Percentiles rank a stretch among this genome's conserved stretches.
Conservation (phyloP, 2,888 invertebrate species). For the Azorinus chamasolen region DNA sequence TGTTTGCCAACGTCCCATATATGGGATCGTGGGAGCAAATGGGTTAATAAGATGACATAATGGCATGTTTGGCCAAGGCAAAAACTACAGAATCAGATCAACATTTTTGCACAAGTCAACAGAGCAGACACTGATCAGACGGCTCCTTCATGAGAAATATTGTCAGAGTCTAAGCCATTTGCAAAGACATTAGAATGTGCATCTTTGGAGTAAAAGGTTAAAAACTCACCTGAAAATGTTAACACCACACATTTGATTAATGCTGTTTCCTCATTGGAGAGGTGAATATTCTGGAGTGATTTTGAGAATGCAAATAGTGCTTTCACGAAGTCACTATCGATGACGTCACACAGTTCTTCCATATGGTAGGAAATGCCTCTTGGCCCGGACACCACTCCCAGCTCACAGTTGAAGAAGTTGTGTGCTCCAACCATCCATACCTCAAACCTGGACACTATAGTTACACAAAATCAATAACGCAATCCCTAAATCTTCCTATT, state of each 20-base stretch:
- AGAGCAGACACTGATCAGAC: too few relatives aligned
- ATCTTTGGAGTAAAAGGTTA: not conserved
- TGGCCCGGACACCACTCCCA: conserved; percentile 70
- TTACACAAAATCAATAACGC: not conserved
- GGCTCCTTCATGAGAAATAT: too few relatives aligned
- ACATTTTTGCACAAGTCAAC: too few relatives aligned
- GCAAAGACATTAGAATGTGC: too few relatives aligned
- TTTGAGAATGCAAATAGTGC: conserved; percentile 69
- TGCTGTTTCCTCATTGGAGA: conserved; percentile 68
- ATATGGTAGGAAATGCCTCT: conserved; percentile 69
- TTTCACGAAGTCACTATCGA: conserved; percentile 70
- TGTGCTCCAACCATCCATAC: conserved; percentile 79
- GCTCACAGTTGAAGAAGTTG: conserved; percentile 74
- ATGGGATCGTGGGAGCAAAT: too few relatives aligned
- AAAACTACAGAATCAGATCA: too few relatives aligned
- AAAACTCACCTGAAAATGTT: conserved; percentile 70
- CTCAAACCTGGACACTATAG: conserved; percentile 81
- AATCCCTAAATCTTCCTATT: too few relatives aligned
- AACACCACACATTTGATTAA: conserved; percentile 73
- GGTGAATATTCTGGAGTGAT: conserved; percentile 64
- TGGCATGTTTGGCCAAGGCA: too few relatives aligned
- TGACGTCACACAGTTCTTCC: conserved; percentile 69
- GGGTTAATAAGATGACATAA: too few relatives aligned
- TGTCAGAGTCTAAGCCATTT: too few relatives aligned
- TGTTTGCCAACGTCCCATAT: too few relatives aligned